A percentile compares a stretch with the other conserved stretches of the same genome.
Conservation (phyloP, 2,797 vertebrate species). For the Hydrocynus forskahlii region DNA sequence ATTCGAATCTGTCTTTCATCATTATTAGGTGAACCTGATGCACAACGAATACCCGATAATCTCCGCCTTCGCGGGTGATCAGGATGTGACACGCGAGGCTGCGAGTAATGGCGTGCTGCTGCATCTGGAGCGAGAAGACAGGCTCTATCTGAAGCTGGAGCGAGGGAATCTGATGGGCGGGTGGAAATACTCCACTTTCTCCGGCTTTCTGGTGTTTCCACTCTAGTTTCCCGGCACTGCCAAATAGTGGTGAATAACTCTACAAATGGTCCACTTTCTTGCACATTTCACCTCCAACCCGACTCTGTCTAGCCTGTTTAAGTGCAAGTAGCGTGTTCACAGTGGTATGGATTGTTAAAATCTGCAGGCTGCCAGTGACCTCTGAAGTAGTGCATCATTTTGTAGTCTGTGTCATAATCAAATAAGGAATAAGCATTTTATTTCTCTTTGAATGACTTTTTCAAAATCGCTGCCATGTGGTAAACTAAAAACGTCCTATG, state of each 20-base stretch:
- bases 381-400: too few relatives aligned
- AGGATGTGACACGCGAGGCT: constrained; percentile 89
- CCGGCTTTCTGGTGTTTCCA: constrained; percentile 89
- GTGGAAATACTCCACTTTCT: constrained; percentile 92
- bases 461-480: too few relatives aligned
- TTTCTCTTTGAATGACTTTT: too few relatives aligned
- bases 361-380: too few relatives aligned
- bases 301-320: not conserved
- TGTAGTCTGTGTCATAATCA: too few relatives aligned
- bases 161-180: constrained; percentile 90
- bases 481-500: too few relatives aligned
- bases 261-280: not conserved
- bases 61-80: constrained; percentile 89
- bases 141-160: constrained; percentile 88
- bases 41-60: constrained; percentile 89
- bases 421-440: too few relatives aligned
- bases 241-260: not conserved
- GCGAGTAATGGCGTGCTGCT: constrained; percentile 89
- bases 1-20: constrained; percentile 30
- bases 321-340: not conserved
- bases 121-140: constrained; percentile 87
- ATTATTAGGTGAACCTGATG: constrained; percentile 86
- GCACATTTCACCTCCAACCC: constrained; percentile 1
- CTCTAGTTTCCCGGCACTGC: constrained; percentile 72
- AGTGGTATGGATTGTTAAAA: too few relatives aligned